Base-by-base conservation (phyloP, 2,888 invertebrate species). In the Lepas anatifera region DNA sequence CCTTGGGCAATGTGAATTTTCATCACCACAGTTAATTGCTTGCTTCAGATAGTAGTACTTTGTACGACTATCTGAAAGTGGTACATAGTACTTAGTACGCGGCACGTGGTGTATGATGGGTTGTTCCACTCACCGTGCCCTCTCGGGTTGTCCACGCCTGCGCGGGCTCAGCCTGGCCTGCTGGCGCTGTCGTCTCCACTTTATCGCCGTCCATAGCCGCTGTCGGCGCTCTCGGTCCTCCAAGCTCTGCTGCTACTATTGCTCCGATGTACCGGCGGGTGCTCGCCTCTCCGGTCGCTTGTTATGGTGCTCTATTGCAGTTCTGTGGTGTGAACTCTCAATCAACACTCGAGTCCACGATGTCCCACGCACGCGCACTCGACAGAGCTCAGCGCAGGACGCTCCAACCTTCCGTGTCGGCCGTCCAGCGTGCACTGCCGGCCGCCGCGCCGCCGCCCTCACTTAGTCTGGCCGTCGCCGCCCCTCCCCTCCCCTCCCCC, bases 41-140 rank as follows among this genome's bases (percentile, higher is more conserved):
- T n/a, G n/a, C n/a, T n/a, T n/a, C n/a, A n/a, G n/a, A n/a, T n/a
- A n/a, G n/a, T n/a, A n/a, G n/a, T n/a, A n/a, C n/a, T n/a, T n/a
- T n/a, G n/a, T n/a, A n/a, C n/a, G n/a, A n/a, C n/a, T n/a, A n/a
- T n/a, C n/a, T n/a, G n/a, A n/a, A n/a, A n/a, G n/a, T n/a, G n/a
- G n/a, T n/a, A n/a, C n/a, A n/a, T n/a, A n/a, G n/a, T n/a, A n/a
- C n/a, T n/a, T n/a, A n/a, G n/a, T n/a, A n/a, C n/a, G n/a, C n/a
- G n/a, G n/a, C n/a, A n/a, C n/a, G n/a, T n/a, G n/a, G n/a, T n/a
- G n/a, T n/a, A n/a, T n/a, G n/a, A n/a, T n/a, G n/a, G n/a, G n/a
- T n/a, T n/a, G n/a, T n/a, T n/a, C n/a, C n/a, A 58, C 58, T 58
- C 58, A 58, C 58, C 58, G 58, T 58, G 16, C 58, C 58, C 32